Percentiles rank a stretch among this genome's conserved stretches.
These are phyloP conservation scores for Eupithecia exiguata DNA, from an alignment of 2,888 invertebrate genomes.

Conservation along the genomic window DNA sequence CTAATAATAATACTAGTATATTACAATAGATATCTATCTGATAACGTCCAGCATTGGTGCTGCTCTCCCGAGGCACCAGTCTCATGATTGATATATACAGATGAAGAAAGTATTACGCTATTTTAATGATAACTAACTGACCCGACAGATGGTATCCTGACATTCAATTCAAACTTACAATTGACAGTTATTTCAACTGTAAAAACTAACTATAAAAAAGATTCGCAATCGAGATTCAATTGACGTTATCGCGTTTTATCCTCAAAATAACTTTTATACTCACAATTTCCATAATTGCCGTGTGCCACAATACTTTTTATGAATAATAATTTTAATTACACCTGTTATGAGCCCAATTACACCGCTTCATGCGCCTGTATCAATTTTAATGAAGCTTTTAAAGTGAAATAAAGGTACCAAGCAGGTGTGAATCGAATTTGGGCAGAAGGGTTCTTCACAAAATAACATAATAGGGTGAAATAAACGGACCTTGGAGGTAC, in stretches of 20 bases:
- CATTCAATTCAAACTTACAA: too few species aligned
- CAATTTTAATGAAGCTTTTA: constrained; percentile 19
- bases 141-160: too few species aligned
- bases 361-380: constrained; percentile 23
- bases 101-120: too few species aligned
- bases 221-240: constrained; percentile 57
- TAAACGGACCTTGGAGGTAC: not conserved
- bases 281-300: constrained; percentile 71
- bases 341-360: constrained; percentile 35
- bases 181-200: too few species aligned
- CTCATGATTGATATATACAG: too few species aligned
- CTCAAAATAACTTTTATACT: constrained; percentile 50
- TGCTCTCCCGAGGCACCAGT: too few species aligned
- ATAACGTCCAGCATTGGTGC: too few species aligned
- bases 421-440: not conserved
- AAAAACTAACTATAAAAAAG: too few species aligned
- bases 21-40: too few species aligned
- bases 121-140: too few species aligned
- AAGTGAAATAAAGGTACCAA: not conserved
- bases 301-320: constrained; percentile 43
- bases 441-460: not conserved
- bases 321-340: constrained; percentile 37
- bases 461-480: not conserved
- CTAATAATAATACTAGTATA: too few species aligned
- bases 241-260: constrained; percentile 59